Evolutionary conservation across 35 echinoderm and acorn worm species (phyloP), one percentile per base, ranked within the genome.

Genomic region (Patiria miniata): DNA sequence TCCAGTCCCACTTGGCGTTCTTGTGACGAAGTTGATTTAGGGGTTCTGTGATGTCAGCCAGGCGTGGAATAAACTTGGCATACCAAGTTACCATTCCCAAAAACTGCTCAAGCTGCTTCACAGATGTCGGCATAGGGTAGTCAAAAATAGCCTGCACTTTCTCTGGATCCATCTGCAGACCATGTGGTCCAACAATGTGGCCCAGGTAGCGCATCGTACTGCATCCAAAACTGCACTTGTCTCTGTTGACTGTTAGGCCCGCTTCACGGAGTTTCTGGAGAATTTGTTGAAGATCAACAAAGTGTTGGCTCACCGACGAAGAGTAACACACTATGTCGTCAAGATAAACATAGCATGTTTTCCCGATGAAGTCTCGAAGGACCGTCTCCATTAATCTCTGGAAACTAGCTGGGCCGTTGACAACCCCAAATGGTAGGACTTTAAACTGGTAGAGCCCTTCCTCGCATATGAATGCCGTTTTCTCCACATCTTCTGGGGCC

Each of bases 311-410:
- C 6, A 87, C 59, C 47, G 80, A 52, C 0, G 77, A 17, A 26
- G 85, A 87, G 65, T 61, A 83, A 92, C 21, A 69, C 52, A 93
- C 79, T 26, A 92, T 87, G 38, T 92, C 90, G 82, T 87, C 84
- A 2, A 92, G 39, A 34, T 92, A 82, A 37, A 85, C 65, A 83
- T 83, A 87, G 50, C 55, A 93, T 52, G 34, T 40, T 23, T 68
- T 39, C 19, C 91, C 85, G 22, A 77, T 28, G 22, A 88, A 15
- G 32, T 80, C 86, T 10, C 51, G 39, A 21, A 88, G 77, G 1
- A 88, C 86, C 8, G 23, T 51, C n/a, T 78, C 22, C 78, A 88
- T 88, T 21, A 88, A 58, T 9, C 86, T 19, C 34, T 81, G 50
- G 78, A 88, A 88, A 40, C 36, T 89, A 0, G 91, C 77, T 32